Evolutionary conservation across 2,113 vertebrate genomes (phyloP).

Genomic region (Tachysurus fulvidraco): DNA sequence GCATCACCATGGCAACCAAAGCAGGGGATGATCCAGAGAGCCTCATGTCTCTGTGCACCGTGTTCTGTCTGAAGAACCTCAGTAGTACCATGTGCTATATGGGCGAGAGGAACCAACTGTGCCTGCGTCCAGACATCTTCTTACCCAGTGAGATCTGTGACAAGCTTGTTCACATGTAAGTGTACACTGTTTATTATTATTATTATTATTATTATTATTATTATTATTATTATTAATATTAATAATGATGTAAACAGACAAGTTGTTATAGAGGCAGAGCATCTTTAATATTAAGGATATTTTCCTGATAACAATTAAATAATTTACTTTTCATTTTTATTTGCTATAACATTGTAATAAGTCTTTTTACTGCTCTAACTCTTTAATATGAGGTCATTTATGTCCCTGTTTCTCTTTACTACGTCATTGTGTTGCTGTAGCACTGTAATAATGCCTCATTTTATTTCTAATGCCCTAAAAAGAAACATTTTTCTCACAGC

Average conservation of each 20-base stretch:
- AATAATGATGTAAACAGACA: neutral
- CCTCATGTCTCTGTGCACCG: conserved; percentile 86
- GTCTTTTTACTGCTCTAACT: no score
- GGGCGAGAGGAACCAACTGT: conserved; percentile 81
- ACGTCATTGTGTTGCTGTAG: neutral
- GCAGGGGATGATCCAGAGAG: conserved; percentile 88
- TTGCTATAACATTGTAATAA: neutral
- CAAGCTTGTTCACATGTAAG: conserved; percentile 90
- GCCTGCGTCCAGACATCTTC: conserved; percentile 89
- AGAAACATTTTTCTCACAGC: neutral
- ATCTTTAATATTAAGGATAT: neutral
- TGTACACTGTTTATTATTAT: conserved; percentile 32
- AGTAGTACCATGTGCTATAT: conserved; percentile 91
- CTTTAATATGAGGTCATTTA: neutral
- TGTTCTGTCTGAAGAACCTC: conserved; percentile 92
- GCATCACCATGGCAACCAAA: conserved; percentile 72
- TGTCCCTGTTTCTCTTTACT: neutral
- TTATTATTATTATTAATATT: no score
- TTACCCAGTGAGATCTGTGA: conserved; percentile 97
- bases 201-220: neutral
- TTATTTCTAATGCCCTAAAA: neutral
- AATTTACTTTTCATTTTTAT: neutral
- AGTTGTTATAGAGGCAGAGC: neutral
- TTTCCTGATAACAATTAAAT: neutral
- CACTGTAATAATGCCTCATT: neutral